Base-by-base conservation (phyloP, 1,140 invertebrate genomes). In the Drosophila kepulauana region DNA sequence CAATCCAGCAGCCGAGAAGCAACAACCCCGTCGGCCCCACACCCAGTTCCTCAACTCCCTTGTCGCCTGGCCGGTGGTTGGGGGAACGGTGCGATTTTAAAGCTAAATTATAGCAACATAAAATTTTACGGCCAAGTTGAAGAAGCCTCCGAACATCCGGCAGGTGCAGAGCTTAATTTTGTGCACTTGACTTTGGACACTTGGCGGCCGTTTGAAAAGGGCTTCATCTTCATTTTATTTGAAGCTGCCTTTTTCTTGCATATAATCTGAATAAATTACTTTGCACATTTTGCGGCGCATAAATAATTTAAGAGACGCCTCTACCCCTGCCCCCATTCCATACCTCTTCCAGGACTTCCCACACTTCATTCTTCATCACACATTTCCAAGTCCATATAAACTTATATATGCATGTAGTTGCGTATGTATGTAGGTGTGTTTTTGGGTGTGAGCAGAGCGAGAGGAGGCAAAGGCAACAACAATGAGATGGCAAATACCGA, bases 211-310 rank as follows among this genome's bases (percentile, higher is more conserved):
- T 82, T 88, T 82, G 70, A 69, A 75, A 75, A 75, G 72, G 72
- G 72, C 66, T 75, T 75, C 70, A 59, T 71, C 72, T 78, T 78
- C 75, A 79, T 87, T 85, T 85, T 75, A 82, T 81, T 86, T 75
- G 78, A 81, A 78, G 82, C 75, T 61, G 67, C 81, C 71, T 84
- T 68, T 81, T 69, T 61, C 81, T 84, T 70, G 80, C 84, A 88
- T 87, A 88, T 87, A 88, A 87, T 87, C 80, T 84, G 77, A 87
- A 87, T 87, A 87, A 87, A 89, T 87, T 87, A 84, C 85, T 87
- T 87, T 87, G 77, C 84, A 87, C 84, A 87, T 87, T 87, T 87
- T 87, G 84, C 79, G 84, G 84, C 84, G 76, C 84, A 88, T 88
- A 87, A 87, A 87, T 87, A 72, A 87, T 87, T 88, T 74, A 87